phyloP scores from a whole-genome alignment of 2,888 invertebrate genomes.

The Caenorhabditis becei region DNA sequence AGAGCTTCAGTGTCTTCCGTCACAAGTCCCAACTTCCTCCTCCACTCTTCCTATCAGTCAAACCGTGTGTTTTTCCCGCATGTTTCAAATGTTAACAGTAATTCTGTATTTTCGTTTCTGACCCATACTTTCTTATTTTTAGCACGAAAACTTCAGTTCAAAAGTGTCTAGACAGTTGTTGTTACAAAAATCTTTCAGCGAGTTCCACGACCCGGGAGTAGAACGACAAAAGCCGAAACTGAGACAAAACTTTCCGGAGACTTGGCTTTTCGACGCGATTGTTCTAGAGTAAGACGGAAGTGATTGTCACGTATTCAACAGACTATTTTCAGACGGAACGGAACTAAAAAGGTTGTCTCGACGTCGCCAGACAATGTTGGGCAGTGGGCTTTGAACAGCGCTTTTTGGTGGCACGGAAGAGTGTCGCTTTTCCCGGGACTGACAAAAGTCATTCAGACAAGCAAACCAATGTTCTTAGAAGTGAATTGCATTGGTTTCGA shows the following conservation, averaged over 20 bases:
- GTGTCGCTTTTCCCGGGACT: conserved; percentile 54
- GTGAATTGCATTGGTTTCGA: conserved; percentile 32
- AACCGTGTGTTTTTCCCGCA: conserved; percentile 57
- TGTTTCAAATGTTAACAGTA: conserved; percentile 2
- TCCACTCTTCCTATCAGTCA: conserved; percentile 32
- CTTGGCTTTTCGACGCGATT: conserved; percentile 79
- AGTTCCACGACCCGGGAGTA: conserved; percentile 48
- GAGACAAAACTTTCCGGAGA: conserved; percentile 75
- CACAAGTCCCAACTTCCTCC: conserved; percentile 16
- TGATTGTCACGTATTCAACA: not conserved
- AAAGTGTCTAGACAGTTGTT: not conserved
- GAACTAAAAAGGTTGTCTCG: conserved; percentile 37
- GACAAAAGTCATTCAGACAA: conserved; percentile 49
- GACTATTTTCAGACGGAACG: conserved; percentile 51
- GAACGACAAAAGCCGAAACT: conserved; percentile 30
- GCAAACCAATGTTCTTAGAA: conserved; percentile 65
- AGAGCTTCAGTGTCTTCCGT: conserved; percentile 23
- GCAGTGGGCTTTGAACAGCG: conserved; percentile 61
- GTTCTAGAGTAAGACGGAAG: conserved; percentile 65
- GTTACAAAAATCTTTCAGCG: conserved; percentile 35
- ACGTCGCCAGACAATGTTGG: conserved; percentile 65
- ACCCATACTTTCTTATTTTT: not conserved
- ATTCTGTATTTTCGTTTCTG: not conserved
- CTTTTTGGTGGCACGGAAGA: conserved; percentile 62
- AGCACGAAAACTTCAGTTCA: not conserved